Conservation (phyloP, 2,797 vertebrate species). For the Bovichtus variegatus region DNA sequence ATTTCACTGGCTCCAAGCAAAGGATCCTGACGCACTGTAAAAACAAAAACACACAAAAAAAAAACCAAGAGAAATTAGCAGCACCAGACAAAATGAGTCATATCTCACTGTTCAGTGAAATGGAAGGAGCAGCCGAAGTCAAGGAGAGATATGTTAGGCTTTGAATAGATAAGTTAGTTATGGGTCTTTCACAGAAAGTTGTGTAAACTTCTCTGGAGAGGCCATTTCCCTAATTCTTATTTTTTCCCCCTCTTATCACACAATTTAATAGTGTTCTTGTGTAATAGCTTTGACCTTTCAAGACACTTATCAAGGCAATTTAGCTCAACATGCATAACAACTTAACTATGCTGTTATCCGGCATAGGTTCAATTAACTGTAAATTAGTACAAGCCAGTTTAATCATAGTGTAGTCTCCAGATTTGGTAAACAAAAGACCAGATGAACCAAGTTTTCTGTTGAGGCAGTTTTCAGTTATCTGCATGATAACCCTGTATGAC, state of each 20-base stretch:
- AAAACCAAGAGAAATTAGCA: neutral
- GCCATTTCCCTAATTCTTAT: conserved; percentile 3
- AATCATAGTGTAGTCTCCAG: neutral
- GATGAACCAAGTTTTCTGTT: neutral
- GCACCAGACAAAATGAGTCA: neutral
- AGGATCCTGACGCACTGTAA: conserved; percentile 94
- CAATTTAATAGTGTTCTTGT: neutral
- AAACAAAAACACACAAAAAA: neutral
- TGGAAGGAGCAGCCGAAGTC: neutral
- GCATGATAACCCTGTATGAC: conserved; percentile 2
- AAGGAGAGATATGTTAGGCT: neutral
- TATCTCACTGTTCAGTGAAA: neutral
- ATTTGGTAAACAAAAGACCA: conserved; percentile 14
- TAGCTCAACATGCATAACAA: neutral
- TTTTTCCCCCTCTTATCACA: conserved; percentile 2
- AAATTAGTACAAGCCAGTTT: conserved; percentile 20
- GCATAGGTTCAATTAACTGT: conserved; percentile 14
- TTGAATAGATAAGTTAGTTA: neutral
- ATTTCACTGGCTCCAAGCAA: conserved; percentile 93
- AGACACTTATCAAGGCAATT: conserved; percentile 5
- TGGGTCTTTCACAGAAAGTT: neutral
- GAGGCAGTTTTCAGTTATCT: conserved; percentile 9
- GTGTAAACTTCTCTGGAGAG: conserved; percentile 10
- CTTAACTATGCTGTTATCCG: neutral
- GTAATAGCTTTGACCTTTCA: conserved; percentile 21